Evolutionary conservation across 2,113 vertebrate species (phyloP).

Genomic region (Mionectes macconnelli): DNA sequence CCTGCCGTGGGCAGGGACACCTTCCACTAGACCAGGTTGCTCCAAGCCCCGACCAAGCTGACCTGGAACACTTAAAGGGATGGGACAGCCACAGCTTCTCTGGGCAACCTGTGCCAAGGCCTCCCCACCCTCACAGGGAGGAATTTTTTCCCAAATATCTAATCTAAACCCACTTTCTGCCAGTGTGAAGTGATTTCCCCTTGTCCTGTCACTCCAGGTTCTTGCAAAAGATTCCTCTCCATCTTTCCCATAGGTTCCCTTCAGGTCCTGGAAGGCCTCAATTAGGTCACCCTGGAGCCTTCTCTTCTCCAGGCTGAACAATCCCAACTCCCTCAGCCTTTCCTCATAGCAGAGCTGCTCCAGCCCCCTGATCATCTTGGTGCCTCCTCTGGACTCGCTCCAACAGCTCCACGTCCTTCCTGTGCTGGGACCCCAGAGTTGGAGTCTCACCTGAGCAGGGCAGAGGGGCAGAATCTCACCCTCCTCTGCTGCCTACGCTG

Average conservation of each 20-base stretch:
- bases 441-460: neutral
- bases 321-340: neutral
- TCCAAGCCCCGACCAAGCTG: neutral
- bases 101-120: neutral
- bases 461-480: neutral
- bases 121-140: too few relatives aligned
- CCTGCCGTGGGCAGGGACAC: neutral
- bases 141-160: neutral
- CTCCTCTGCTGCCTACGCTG: neutral
- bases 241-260: neutral
- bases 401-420: neutral
- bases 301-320: neutral
- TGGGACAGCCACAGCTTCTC: neutral
- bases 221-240: neutral
- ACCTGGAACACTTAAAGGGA: neutral
- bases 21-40: rapidly evolving
- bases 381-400: neutral
- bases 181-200: neutral
- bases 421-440: neutral
- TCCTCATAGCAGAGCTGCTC: neutral
- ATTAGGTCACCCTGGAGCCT: neutral
- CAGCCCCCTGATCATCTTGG: neutral
- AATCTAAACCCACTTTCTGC: neutral
- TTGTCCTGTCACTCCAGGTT: neutral
- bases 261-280: neutral